Conservation (phyloP, 2,113 vertebrate species). For the Octodon degus region DNA sequence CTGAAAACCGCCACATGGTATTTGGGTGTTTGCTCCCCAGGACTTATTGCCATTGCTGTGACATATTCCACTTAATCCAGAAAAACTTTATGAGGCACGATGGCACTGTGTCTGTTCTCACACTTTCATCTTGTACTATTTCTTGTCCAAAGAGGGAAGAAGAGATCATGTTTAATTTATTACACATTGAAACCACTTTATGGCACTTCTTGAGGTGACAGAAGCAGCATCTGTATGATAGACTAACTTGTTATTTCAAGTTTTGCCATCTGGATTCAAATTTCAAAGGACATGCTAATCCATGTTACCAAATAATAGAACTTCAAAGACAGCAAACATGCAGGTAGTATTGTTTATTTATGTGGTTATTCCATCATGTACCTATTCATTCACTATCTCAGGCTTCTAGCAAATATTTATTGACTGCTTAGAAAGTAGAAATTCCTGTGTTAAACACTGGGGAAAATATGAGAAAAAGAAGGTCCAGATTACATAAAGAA, state of each 20-base stretch:
- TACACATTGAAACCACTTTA: not conserved
- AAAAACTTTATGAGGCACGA: not conserved
- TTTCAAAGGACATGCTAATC: constrained; percentile 40
- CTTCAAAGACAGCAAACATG: not conserved
- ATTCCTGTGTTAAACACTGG: not conserved
- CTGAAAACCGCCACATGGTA: not conserved
- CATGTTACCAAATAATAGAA: not conserved
- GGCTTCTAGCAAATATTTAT: not conserved
- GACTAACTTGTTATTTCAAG: constrained; percentile 40
- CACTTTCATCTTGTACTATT: constrained; percentile 1
- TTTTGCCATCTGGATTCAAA: constrained; percentile 40
- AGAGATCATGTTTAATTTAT: constrained; percentile 61
- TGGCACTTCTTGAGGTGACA: constrained; percentile 47
- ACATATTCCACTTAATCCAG: not conserved
- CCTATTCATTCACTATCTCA: not conserved
- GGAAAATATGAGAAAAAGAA: not conserved
- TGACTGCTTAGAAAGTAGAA: not conserved
- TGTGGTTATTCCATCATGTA: not conserved
- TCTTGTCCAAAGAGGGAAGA: constrained; percentile 27
- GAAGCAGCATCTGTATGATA: not conserved
- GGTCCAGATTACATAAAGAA: not conserved
- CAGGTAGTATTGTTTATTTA: not conserved
- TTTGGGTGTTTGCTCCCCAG: not conserved
- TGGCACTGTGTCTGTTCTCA: not conserved
- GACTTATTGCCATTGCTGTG: not conserved